Percentiles rank a stretch among this genome's conserved stretches.
Evolutionary conservation across 2,888 invertebrate genomes (phyloP).

Genomic region (Protodeltote pygarga): DNA sequence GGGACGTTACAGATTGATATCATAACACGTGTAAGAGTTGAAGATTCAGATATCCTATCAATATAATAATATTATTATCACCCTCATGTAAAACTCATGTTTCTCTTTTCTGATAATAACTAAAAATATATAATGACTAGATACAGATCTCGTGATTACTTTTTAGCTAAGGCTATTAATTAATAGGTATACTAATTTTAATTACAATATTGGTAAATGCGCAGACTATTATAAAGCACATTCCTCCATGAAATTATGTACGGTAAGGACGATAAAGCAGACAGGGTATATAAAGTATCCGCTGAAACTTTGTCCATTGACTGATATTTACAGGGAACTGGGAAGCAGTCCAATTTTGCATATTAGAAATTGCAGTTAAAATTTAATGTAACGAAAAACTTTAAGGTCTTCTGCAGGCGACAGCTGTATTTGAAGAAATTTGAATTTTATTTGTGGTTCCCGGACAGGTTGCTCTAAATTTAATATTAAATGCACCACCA

Average conservation of each 20-base stretch:
- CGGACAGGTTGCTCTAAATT: constrained; percentile 2
- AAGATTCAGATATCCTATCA: too few species aligned
- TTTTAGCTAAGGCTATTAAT: background rate
- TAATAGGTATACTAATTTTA: background rate
- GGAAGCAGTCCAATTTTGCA: constrained; percentile 37
- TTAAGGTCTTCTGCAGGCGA: constrained; percentile 24
- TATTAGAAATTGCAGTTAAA: constrained; percentile 38
- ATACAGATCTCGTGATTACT: background rate
- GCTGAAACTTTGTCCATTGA: constrained; percentile 29
- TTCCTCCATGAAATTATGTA: background rate
- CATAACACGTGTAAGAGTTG: too few species aligned
- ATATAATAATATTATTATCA: too few species aligned
- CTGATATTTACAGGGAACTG: constrained; percentile 30
- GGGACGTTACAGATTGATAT: too few species aligned
- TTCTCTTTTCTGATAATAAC: too few species aligned
- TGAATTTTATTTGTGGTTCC: constrained; percentile 36
- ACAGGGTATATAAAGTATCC: constrained; percentile 11
- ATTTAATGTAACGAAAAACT: constrained; percentile 31
- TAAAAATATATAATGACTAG: background rate
- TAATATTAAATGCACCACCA: constrained; percentile 5
- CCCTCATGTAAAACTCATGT: too few species aligned
- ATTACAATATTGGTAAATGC: background rate
- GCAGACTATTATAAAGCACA: background rate
- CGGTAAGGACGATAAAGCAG: background rate
- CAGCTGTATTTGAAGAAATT: constrained; percentile 36